A percentile compares a stretch with the other conserved stretches of the same genome.
Evolutionary conservation across 2,888 invertebrate species (phyloP).

Genomic region (Aricia artaxerxes): DNA sequence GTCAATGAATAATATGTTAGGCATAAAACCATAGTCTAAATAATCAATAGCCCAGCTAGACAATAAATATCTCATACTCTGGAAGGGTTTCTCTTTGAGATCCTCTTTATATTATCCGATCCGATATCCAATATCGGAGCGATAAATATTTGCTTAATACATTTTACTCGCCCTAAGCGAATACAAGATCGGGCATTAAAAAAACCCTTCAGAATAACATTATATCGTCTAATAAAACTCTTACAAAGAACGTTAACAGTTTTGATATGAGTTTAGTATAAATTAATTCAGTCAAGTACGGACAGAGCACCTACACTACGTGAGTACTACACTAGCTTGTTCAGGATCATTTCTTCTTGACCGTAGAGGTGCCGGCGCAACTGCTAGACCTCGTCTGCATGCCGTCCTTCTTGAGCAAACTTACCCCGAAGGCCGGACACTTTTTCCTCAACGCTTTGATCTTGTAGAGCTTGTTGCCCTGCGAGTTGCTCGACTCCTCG

Average conservation of each 20-base stretch:
- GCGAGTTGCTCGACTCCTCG: constrained; percentile 72
- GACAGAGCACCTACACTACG: constrained; percentile 52
- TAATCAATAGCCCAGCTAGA: constrained; percentile 4
- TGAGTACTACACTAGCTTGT: constrained; percentile 46
- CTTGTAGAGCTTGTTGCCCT: constrained; percentile 74
- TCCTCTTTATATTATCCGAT: background rate
- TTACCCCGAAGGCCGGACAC: constrained; percentile 67
- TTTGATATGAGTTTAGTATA: constrained; percentile 61
- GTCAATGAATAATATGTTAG: constrained; percentile 26
- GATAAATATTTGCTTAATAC: background rate
- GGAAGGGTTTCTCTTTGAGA: background rate
- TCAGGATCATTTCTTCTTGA: constrained; percentile 77
- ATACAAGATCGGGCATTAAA: background rate
- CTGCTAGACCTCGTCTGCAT: constrained; percentile 73
- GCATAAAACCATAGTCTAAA: constrained; percentile 15
- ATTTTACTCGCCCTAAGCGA: no score
- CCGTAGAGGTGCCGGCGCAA: constrained; percentile 65
- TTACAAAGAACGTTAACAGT: constrained; percentile 36
- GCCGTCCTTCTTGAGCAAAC: constrained; percentile 70
- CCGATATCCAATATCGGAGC: background rate
- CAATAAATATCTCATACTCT: background rate
- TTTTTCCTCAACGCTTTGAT: constrained; percentile 75
- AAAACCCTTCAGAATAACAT: background rate
- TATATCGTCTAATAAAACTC: constrained; percentile 26
- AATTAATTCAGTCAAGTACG: constrained; percentile 56